Evolutionary conservation across 2,113 vertebrate species (phyloP), one percentile per base, ranked within the genome.

Genomic region (Campylomormyrus tamandua): DNA sequence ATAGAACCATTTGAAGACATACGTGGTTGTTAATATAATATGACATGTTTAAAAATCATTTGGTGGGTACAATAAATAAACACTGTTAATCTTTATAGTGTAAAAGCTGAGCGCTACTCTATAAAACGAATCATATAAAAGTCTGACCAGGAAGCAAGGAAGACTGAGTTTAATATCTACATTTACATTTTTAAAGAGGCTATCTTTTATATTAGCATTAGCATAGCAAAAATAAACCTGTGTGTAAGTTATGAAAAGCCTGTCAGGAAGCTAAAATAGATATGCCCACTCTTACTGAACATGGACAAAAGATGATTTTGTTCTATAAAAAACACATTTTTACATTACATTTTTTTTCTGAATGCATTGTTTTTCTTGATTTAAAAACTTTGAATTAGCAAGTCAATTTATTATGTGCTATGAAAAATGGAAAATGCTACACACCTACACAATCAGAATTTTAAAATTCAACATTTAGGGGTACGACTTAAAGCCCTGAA

Each of bases 31-130:
- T 80, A 80, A 80, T 80, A 84, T 84, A 84, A 84, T 21, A 42
- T 84, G 77, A 84, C 83, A 24, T 48, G 19, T 84, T 48, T 48
- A 48, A 84, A 45, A 46, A 42, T 84, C 83, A 48, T 45, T 84
- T 24, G 83, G 83, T n/a, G 83, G 45, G 21, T 84, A 48, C 83
- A 84, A 11, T 46, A 84, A 84, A 84, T 48, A 84, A 84, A 84
- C 74, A 80, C 42, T 84, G 39, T 48, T 84, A 24, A 84, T 84
- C 42, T 84, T 84, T 84, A 48, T 45, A 46, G 39, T 46, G 83
- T 48, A 19, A 83, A 83, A 45, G 77, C 31, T 83, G 77, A 48
- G 45, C 24, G 45, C 74, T 80, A 5, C 74, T 19, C 74, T 42
- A 80, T 80, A 80, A 80, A 80, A 80, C 5, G 0, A 80, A 80